phyloP scores from a whole-genome alignment of 2,113 vertebrate species.

The Zosterops borbonicus region DNA sequence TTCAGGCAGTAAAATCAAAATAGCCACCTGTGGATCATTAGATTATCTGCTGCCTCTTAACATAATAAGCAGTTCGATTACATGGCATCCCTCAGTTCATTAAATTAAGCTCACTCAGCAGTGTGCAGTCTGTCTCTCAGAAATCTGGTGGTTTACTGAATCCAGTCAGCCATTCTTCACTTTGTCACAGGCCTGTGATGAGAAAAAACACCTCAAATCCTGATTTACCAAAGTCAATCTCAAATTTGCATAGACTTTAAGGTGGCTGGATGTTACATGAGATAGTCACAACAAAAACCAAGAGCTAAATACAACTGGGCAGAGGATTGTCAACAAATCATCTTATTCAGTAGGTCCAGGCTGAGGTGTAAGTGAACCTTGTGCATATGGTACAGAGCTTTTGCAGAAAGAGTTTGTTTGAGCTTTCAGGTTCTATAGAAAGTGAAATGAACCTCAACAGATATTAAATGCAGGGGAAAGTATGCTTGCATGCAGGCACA shows the following conservation, averaged over 20 bases:
- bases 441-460: neutral
- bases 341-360: neutral
- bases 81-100: conserved; percentile 11
- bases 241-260: neutral
- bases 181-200: neutral
- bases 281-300: neutral
- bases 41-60: conserved; percentile 25
- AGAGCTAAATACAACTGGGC: neutral
- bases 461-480: neutral
- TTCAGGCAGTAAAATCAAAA: neutral
- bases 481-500: neutral
- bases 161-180: neutral
- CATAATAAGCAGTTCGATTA: conserved; percentile 5
- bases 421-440: neutral
- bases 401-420: neutral
- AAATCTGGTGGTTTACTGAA: neutral
- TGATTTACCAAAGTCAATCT: neutral
- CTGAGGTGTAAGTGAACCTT: neutral
- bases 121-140: neutral
- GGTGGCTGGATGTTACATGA: neutral
- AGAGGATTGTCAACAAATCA: neutral
- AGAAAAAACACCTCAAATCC: neutral
- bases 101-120: neutral
- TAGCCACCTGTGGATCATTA: conserved; percentile 2
- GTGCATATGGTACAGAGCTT: neutral